Conservation (phyloP, 1,140 invertebrate species). For the Scaptodrosophila lebanonensis region DNA sequence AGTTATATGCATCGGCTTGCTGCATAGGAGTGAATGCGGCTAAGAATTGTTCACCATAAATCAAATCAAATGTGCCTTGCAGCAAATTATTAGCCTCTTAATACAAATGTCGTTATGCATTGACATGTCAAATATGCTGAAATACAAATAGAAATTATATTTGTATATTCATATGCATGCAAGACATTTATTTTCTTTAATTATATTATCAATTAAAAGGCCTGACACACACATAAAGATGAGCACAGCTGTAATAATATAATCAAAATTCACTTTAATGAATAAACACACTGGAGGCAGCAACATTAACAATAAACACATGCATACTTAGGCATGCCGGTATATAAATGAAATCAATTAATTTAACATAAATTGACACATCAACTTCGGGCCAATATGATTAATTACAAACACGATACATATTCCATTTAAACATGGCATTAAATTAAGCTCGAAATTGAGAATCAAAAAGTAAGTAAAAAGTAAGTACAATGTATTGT, state of each 20-base stretch:
- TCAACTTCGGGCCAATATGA: conserved; percentile 35
- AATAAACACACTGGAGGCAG: conserved; percentile 27
- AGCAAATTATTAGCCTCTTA: too few species aligned
- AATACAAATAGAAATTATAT: conserved; percentile 13
- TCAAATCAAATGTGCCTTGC: too few species aligned
- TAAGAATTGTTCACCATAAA: too few species aligned
- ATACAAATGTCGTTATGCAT: too few species aligned
- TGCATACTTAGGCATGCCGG: conserved; percentile 6
- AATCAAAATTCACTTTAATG: conserved; percentile 50
- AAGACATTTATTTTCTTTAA: conserved; percentile 52
- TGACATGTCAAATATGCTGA: too few species aligned
- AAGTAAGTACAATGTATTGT: too few species aligned
- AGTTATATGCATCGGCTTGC: too few species aligned
- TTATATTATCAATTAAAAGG: conserved; percentile 55
- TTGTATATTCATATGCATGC: conserved; percentile 12
- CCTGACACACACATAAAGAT: background rate
- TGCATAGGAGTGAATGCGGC: too few species aligned
- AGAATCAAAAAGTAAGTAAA: too few species aligned
- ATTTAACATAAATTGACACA: conserved; percentile 47
- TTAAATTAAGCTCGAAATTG: background rate
- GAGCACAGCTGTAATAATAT: conserved; percentile 51
- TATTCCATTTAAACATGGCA: conserved; percentile 36
- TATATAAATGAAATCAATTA: conserved; percentile 28
- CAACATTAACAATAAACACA: conserved; percentile 1
- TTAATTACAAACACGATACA: conserved; percentile 33